Evolutionary conservation across 2,113 vertebrate species (phyloP).

Genomic region (Strigops habroptila): DNA sequence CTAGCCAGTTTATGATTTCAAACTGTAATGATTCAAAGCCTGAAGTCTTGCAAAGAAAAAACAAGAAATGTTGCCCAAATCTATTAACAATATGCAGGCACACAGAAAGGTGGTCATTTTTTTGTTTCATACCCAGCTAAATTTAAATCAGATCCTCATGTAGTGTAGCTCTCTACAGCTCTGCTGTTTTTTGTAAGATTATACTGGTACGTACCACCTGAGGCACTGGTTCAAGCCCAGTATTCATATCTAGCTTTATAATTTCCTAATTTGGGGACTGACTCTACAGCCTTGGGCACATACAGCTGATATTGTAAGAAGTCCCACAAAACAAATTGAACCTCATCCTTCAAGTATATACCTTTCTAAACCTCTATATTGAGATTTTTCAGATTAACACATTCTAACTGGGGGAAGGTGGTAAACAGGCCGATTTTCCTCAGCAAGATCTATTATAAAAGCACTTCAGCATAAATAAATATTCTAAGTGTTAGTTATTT

Average conservation of each 20-base stretch:
- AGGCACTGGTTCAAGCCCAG: neutral
- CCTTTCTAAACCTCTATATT: neutral
- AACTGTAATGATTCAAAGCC: constrained; percentile 1
- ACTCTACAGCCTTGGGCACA: neutral
- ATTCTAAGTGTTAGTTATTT: neutral
- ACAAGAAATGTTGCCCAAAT: constrained; percentile 10
- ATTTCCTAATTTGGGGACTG: neutral
- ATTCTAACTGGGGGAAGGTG: neutral
- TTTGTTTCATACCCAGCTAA: neutral
- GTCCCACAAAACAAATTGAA: neutral
- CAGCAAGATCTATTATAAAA: neutral
- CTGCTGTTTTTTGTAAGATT: neutral
- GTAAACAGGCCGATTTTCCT: neutral
- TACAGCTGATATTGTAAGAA: neutral
- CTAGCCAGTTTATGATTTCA: neutral
- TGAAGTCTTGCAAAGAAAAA: constrained; percentile 32
- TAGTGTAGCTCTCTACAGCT: neutral
- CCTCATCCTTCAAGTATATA: neutral
- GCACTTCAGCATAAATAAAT: neutral
- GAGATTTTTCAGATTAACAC: neutral
- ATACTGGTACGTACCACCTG: neutral
- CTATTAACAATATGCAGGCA: neutral
- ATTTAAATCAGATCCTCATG: neutral
- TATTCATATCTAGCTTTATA: neutral
- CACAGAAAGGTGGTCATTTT: neutral